These are phyloP conservation scores for honey bee (Apis mellifera) DNA, from an alignment of 1,140 invertebrate species.

Conservation along the genomic window Amel_HAv3.1 CM009935.2:10838501-10839000, in stretches of 20 bases:
- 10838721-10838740: slow-evolving; percentile 8
- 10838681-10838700: not conserved
- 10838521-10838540: slow-evolving; percentile 62
- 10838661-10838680: too few species aligned
- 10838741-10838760: not conserved
- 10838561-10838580: slow-evolving; percentile 20
- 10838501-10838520: slow-evolving; percentile 42
- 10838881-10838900: slow-evolving; percentile 38
- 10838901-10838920: slow-evolving; percentile 33
- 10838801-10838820: not conserved
- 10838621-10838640: not conserved
- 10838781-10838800: not conserved
- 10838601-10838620: not conserved
- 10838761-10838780: not conserved
- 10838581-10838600: slow-evolving; percentile 18
- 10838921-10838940: slow-evolving; percentile 16
- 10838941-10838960: slow-evolving; percentile 57
- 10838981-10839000: slow-evolving; percentile 49
- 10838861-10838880: slow-evolving; percentile 25
- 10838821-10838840: slow-evolving; percentile 39
- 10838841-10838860: slow-evolving; percentile 46
- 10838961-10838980: slow-evolving; percentile 66
- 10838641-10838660: not conserved
- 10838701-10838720: not conserved
- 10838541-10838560: slow-evolving; percentile 51